phyloP scores from a whole-genome alignment of 2,797 vertebrate genomes.

The Myotis myotis region DNA sequence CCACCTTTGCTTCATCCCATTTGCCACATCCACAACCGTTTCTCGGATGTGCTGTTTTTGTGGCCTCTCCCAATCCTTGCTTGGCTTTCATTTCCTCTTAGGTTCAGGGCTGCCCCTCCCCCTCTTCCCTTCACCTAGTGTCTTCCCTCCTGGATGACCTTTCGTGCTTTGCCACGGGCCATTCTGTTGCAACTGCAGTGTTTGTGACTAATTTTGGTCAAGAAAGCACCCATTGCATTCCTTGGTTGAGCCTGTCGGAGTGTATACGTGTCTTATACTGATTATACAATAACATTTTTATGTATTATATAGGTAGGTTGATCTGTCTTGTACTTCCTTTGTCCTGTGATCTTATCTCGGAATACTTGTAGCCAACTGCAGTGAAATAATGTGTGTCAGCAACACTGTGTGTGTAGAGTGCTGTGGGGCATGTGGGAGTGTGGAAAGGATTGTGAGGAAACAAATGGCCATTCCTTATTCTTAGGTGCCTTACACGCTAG shows the following conservation, averaged over 20 bases:
- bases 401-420: neutral
- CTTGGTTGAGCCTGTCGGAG: neutral
- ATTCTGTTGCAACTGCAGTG: constrained; percentile 41
- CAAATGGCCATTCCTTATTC: neutral
- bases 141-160: neutral
- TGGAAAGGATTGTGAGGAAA: constrained; percentile 26
- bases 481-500: neutral
- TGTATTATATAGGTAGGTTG: neutral
- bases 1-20: neutral
- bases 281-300: neutral
- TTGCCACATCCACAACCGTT: neutral
- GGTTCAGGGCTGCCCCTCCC: neutral
- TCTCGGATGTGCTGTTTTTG: constrained; percentile 34
- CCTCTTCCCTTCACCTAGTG: neutral
- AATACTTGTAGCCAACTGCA: neutral
- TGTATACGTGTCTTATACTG: neutral
- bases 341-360: constrained; percentile 27
- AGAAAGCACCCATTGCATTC: constrained; percentile 32
- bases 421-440: neutral
- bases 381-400: constrained; percentile 19
- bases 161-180: constrained; percentile 39
- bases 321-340: neutral
- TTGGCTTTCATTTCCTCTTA: constrained; percentile 38
- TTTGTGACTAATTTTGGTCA: constrained; percentile 51
- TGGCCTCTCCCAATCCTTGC: neutral